Base-by-base conservation (phyloP, 2,113 vertebrate species). In the Myotis yumanensis region DNA sequence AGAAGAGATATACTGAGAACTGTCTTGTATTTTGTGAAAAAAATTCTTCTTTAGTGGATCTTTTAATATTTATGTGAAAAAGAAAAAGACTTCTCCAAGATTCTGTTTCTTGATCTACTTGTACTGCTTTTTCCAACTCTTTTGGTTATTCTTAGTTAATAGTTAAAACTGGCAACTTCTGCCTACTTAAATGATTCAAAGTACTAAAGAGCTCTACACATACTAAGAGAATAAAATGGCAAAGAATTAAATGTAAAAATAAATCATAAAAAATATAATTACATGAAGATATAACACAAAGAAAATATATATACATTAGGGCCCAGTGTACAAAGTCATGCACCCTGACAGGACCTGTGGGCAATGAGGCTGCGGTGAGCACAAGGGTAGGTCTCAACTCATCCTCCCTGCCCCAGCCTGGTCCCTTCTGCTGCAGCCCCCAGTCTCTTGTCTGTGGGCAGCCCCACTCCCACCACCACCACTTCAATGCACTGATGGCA, bases 261-360 rank as follows among this genome's bases (percentile, higher is more conserved):
- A 96, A 97, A 91, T 40, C 2, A 81, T 82, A 83, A 40, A 93
- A 96, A 68, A 86, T 93, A 96, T 95, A 86, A 97, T 96, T 95
- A 93, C 77, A 95, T 92, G 87, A 68, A 98, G 98, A 91, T 64
- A 64, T 43, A 64, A 96, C 54, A 75, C 86, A 88, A 97, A 52
- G 87, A 71, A 46, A 10, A 81, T 97, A 96, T 95, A 87, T 96
- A 96, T 93, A 91, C 77, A 95, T 25, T 12, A 28, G 59, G 59
- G 25, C 23, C 57, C 10, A 62, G 23, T 62, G 59, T 23, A 62
- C 10, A 0, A 62, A 62, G 28, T 28, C 11, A 4, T 62, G 59
- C 59, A 62, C 59, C 10, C 25, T 28, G 25, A 62, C 28, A 28
- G 25, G 23, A 62, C 4, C 59, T 62, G 3, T 62, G 25, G 59